A percentile compares a stretch with the other conserved stretches of the same genome.
Conservation (phyloP, 2,113 vertebrate genomes). For the Oncorhynchus nerka region DNA sequence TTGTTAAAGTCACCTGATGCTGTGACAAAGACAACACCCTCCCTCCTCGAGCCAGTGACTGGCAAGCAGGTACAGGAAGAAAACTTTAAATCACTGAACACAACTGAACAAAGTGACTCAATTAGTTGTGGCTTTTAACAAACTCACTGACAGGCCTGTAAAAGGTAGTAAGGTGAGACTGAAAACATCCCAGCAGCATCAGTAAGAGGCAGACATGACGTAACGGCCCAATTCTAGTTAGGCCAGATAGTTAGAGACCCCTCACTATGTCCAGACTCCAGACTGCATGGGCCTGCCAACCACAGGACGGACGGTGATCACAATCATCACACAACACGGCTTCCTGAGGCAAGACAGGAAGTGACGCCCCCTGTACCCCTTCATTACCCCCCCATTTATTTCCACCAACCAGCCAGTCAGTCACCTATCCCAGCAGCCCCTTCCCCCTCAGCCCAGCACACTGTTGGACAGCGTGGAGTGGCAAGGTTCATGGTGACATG, state of each 20-base stretch:
- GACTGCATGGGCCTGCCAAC: conserved; percentile 27
- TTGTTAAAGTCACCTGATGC: conserved; percentile 17
- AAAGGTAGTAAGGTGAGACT: no score
- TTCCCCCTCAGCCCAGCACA: conserved; percentile 83
- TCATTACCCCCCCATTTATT: conserved; percentile 72
- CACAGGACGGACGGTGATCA: neutral
- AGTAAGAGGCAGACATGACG: conserved; percentile 14
- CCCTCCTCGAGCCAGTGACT: neutral
- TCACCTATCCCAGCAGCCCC: conserved; percentile 77
- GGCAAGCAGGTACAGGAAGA: no score
- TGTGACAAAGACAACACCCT: conserved; percentile 16
- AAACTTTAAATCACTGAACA: no score
- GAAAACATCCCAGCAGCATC: no score
- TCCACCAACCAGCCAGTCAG: conserved; percentile 63
- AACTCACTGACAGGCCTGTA: no score
- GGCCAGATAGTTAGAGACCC: no score
- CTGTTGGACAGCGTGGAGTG: conserved; percentile 89
- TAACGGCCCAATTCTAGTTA: no score
- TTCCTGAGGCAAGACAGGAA: conserved; percentile 56
- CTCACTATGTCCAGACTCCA: conserved; percentile 27
- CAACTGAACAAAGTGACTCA: no score
- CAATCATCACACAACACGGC: neutral
- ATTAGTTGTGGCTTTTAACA: no score
- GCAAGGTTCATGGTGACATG: conserved; percentile 95
- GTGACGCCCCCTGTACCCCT: conserved; percentile 57